These are phyloP conservation scores for Antheraea pernyi DNA, from an alignment of 1,140 invertebrate genomes.

Conservation along the genomic window DNA sequence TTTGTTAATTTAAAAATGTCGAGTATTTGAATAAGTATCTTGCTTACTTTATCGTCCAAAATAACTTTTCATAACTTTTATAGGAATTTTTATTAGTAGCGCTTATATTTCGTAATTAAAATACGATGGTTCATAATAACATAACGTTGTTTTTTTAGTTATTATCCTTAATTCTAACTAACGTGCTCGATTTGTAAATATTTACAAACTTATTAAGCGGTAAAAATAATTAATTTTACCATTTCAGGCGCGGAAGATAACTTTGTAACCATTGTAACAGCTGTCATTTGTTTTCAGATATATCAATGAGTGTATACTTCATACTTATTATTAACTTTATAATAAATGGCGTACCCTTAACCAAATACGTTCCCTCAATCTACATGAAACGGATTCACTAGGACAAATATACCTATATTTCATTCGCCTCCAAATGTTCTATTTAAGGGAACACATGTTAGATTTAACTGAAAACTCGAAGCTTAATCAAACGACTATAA, in stretches of 20 bases:
- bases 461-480: conserved; percentile 3
- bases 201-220: neutral
- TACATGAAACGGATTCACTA: neutral
- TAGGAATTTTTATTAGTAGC: conserved; percentile 7
- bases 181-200: neutral
- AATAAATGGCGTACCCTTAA: neutral
- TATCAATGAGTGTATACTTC: no score
- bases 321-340: neutral
- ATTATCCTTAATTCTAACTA: neutral
- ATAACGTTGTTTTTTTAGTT: neutral
- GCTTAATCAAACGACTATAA: conserved; percentile 13
- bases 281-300: no score
- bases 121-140: neutral
- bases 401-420: neutral
- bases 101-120: neutral
- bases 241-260: no score
- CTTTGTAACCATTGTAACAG: no score
- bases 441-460: conserved; percentile 11
- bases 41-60: conserved; percentile 13
- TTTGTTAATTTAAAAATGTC: conserved; percentile 32
- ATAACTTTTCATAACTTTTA: conserved; percentile 17
- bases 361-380: neutral
- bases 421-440: neutral
- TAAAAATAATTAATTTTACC: no score
- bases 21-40: conserved; percentile 23